Percentiles rank a stretch among this genome's conserved stretches.
These are phyloP conservation scores for Chascanopsetta lugubris DNA, from an alignment of 2,113 vertebrate species.

Conservation along the genomic window DNA sequence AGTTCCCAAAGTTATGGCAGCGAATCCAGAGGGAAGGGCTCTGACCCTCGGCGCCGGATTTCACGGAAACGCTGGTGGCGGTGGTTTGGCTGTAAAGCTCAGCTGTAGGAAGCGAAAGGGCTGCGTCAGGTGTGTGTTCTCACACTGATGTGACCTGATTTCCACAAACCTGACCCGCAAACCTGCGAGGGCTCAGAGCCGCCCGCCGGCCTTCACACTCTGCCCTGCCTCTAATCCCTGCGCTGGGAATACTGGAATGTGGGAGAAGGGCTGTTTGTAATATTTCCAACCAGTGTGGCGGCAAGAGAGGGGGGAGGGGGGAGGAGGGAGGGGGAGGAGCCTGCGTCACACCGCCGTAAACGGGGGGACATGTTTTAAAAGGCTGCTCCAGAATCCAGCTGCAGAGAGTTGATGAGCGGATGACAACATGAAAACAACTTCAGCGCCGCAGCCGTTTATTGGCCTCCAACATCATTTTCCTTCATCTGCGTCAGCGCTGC, in stretches of 20 bases:
- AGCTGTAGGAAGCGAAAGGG: not conserved
- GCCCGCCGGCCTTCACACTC: slow-evolving; percentile 22
- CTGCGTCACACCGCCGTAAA: not conserved
- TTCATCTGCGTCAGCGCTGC: too few relatives aligned
- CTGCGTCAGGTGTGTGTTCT: not conserved
- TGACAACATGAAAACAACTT: too few relatives aligned
- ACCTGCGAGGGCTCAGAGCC: not conserved
- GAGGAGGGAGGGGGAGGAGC: not conserved
- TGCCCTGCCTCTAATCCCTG: slow-evolving; percentile 20
- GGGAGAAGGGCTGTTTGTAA: slow-evolving; percentile 14
- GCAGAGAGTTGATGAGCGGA: too few relatives aligned
- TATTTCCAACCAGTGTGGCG: slow-evolving; percentile 29
- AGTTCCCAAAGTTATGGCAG: too few relatives aligned
- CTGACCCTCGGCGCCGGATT: too few relatives aligned
- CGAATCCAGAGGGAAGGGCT: not conserved
- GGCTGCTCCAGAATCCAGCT: not conserved
- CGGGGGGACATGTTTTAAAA: not conserved
- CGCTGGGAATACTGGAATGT: slow-evolving; percentile 56
- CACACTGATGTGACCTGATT: not conserved
- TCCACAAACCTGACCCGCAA: slow-evolving; percentile 9
- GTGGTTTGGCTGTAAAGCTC: too few relatives aligned
- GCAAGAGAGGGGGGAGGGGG: not conserved
- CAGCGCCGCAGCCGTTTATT: too few relatives aligned
- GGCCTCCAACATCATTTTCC: too few relatives aligned
- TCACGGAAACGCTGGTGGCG: too few relatives aligned